Evolutionary conservation across 2,888 invertebrate genomes (phyloP).

Genomic region (Sinohyriopsis cumingii): DNA sequence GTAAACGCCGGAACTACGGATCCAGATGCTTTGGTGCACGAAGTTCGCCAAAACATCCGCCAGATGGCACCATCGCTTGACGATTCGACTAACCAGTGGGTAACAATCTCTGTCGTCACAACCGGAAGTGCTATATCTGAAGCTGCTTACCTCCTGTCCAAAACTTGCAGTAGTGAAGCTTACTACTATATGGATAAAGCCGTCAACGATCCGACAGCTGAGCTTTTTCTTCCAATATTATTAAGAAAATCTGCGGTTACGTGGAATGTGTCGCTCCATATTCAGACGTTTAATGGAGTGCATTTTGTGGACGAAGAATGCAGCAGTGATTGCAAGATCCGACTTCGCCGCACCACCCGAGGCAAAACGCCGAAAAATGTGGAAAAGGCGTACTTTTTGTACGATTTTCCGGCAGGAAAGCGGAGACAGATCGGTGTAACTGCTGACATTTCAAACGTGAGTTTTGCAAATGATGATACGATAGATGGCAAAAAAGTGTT

Average conservation of each 20-base stretch:
- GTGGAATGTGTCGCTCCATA: conserved; percentile 52
- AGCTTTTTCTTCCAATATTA: conserved; percentile 61
- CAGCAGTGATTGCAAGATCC: conserved; percentile 41
- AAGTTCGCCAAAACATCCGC: conserved; percentile 54
- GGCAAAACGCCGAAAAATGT: conserved; percentile 3
- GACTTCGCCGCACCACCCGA: conserved; percentile 5
- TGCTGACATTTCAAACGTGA: conserved; percentile 26
- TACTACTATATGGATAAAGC: conserved; percentile 62
- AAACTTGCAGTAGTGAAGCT: conserved; percentile 63
- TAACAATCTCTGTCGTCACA: conserved; percentile 61
- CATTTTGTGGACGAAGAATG: conserved; percentile 39
- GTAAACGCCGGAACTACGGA: conserved; percentile 62
- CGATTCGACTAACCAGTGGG: conserved; percentile 56
- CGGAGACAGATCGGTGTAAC: conserved; percentile 45
- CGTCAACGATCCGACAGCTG: conserved; percentile 49
- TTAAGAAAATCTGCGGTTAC: conserved; percentile 58
- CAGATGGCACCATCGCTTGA: conserved; percentile 44
- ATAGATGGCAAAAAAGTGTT: conserved; percentile 22
- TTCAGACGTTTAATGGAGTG: conserved; percentile 37
- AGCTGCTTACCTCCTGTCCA: conserved; percentile 56
- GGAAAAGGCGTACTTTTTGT: conserved; percentile 48
- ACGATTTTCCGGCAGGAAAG: conserved; percentile 50
- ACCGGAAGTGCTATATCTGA: conserved; percentile 60
- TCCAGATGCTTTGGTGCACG: conserved; percentile 48
- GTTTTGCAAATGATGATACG: conserved; percentile 14